Base-by-base conservation (phyloP, 37 sponge, comb jelly and placozoan species). In the Agelas oroides region DNA sequence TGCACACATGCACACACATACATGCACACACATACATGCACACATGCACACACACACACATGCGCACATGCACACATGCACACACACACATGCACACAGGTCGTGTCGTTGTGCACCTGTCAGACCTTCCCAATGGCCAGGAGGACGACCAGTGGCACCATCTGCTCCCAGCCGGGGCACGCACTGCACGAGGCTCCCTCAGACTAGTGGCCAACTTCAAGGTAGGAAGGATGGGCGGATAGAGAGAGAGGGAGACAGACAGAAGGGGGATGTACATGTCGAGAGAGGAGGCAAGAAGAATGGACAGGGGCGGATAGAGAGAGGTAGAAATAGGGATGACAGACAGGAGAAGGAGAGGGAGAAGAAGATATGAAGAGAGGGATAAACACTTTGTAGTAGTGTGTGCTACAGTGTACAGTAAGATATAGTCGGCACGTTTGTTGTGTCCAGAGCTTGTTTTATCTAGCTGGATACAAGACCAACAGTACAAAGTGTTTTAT, bases 111-210 rank as follows among this genome's bases (percentile, higher is more conserved):
- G 38, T 94, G 1, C 82, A 83, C 19, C 32, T 89, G 39, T 61
- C 72, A 2, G 82, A 94, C 60, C 84, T 94, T 12, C 94, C 94
- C 30, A 84, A 90, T 55, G 90, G 94, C 16, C 94, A 94, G 65
- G 84, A 89, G 18, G 87, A 90, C 56, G 94, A 94, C 77, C 65
- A 65, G 59, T 94, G 94, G 94, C 94, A 94, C 65, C 84, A 82
- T 30, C 75, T 94, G 30, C 38, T 86, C 28, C 33, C 39, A 38
- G 67, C 59, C 0, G 60, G 52, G 24, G 46, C 91, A 21, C 35
- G 63, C 19, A 73, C 81, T 1, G 68, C 86, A 16, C 53, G 52
- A 37, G 91, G 91, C 23, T 71, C 77, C 56, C 32, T 91, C 14
- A 41, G 91, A 41, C 36, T 91, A 37, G 75, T 76, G 8, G 91